Evolutionary conservation across 1,140 invertebrate species (phyloP).

Genomic region (Asbolus verrucosus): DNA sequence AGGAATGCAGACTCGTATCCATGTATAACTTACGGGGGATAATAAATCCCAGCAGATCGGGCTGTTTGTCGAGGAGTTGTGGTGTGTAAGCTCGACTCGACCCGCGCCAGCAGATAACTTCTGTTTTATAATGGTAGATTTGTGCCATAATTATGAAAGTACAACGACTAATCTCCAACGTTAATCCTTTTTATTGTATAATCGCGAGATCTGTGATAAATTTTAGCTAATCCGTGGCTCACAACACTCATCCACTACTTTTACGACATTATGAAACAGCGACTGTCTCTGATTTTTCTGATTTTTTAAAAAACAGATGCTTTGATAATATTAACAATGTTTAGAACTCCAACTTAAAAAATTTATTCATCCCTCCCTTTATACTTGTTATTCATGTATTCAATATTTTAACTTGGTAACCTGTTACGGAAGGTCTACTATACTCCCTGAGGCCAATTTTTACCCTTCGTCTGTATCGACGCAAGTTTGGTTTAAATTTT

Average conservation of each 20-base stretch:
- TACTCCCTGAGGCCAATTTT: slow-evolving; percentile 5
- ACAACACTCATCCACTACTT: slow-evolving; percentile 12
- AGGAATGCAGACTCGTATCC: slow-evolving; percentile 19
- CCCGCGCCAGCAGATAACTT: slow-evolving; percentile 27
- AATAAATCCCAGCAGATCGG: slow-evolving; percentile 34
- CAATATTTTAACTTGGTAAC: slow-evolving; percentile 22
- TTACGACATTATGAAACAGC: not conserved
- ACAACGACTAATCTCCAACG: slow-evolving; percentile 32
- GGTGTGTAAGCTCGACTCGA: slow-evolving; percentile 34
- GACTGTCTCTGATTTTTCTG: not conserved
- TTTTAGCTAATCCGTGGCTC: slow-evolving; percentile 10
- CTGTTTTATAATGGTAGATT: slow-evolving; percentile 38
- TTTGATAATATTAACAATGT: slow-evolving; percentile 10
- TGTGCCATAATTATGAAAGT: slow-evolving; percentile 36
- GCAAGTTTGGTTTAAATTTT: slow-evolving; percentile 21
- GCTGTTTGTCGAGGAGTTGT: slow-evolving; percentile 35
- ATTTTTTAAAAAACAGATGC: not conserved
- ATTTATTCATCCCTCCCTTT: slow-evolving; percentile 7
- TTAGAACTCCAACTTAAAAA: not conserved
- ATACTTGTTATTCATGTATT: slow-evolving; percentile 8
- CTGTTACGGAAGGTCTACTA: slow-evolving; percentile 1
- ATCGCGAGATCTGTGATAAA: slow-evolving; percentile 12
- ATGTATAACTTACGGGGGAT: slow-evolving; percentile 36
- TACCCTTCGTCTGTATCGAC: slow-evolving; percentile 14
- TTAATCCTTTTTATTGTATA: slow-evolving; percentile 38